A percentile compares a stretch with the other conserved stretches of the same genome.
These are phyloP conservation scores for Raphicerus campestris DNA, from an alignment of 2,113 vertebrate genomes.

Conservation along the genomic window DNA sequence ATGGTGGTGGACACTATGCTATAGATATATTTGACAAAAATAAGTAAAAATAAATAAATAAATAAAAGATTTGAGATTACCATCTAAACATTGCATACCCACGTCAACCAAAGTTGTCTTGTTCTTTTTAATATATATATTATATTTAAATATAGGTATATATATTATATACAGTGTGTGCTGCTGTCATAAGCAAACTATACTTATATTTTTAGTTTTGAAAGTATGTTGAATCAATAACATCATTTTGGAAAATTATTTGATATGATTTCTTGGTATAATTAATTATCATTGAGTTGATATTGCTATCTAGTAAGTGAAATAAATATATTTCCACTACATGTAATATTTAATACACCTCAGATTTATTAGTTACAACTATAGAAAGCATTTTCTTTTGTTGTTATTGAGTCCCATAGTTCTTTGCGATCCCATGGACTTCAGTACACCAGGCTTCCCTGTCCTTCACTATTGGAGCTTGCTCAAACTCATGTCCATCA, in stretches of 20 bases:
- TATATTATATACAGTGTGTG: neutral
- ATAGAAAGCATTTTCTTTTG: neutral
- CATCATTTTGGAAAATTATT: slow-evolving; percentile 25
- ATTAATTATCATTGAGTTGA: neutral
- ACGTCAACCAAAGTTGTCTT: slow-evolving; percentile 24
- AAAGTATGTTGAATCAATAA: slow-evolving; percentile 31
- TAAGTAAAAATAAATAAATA: neutral
- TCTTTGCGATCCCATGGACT: neutral
- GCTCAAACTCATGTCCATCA: neutral
- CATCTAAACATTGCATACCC: neutral
- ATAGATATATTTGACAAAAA: neutral
- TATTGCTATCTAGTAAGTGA: neutral
- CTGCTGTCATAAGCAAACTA: neutral
- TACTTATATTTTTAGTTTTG: slow-evolving; percentile 43
- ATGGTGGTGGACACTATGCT: neutral
- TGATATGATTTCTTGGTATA: neutral
- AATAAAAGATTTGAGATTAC: neutral
- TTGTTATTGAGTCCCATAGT: neutral
- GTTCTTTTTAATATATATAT: neutral
- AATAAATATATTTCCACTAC: neutral
- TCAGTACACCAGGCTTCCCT: neutral
- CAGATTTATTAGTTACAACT: neutral
- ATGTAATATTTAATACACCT: neutral
- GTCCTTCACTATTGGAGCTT: neutral
- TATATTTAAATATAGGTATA: neutral